These are phyloP conservation scores for Adoxophyes honmai DNA, from an alignment of 1,140 invertebrate species.

Conservation along the genomic window DNA sequence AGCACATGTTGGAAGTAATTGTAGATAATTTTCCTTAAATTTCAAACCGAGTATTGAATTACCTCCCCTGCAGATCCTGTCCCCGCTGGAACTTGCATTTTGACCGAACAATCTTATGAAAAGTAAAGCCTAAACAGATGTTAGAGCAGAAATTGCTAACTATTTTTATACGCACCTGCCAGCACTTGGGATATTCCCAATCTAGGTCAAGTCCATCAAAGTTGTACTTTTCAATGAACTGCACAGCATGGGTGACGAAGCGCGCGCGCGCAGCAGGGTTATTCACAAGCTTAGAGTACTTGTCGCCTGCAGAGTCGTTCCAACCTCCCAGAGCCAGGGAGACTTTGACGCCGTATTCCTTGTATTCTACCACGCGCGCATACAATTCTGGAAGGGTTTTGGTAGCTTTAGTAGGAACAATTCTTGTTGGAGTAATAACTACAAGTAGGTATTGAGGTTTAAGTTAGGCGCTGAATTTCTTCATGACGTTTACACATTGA, in stretches of 20 bases:
- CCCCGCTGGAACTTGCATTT: too few species aligned
- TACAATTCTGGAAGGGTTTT: conserved; percentile 83
- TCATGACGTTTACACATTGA: too few species aligned
- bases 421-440: too few species aligned
- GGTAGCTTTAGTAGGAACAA: background rate
- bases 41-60: too few species aligned
- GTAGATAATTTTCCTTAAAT: too few species aligned
- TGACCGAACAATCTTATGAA: too few species aligned
- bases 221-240: conserved; percentile 89
- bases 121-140: too few species aligned
- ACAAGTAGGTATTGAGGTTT: too few species aligned
- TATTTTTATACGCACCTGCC: conserved; percentile 80
- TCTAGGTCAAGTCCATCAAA: conserved; percentile 93
- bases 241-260: conserved; percentile 86
- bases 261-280: conserved; percentile 82
- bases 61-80: too few species aligned
- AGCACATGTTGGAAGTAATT: too few species aligned
- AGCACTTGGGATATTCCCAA: conserved; percentile 95
- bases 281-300: conserved; percentile 90
- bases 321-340: conserved; percentile 91
- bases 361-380: conserved; percentile 86
- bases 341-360: conserved; percentile 89
- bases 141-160: too few species aligned
- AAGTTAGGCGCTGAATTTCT: too few species aligned
- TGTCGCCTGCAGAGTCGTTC: conserved; percentile 92